Evolutionary conservation across 2,797 vertebrate genomes (phyloP).

Genomic region (Mormyrops boulengeri): DNA sequence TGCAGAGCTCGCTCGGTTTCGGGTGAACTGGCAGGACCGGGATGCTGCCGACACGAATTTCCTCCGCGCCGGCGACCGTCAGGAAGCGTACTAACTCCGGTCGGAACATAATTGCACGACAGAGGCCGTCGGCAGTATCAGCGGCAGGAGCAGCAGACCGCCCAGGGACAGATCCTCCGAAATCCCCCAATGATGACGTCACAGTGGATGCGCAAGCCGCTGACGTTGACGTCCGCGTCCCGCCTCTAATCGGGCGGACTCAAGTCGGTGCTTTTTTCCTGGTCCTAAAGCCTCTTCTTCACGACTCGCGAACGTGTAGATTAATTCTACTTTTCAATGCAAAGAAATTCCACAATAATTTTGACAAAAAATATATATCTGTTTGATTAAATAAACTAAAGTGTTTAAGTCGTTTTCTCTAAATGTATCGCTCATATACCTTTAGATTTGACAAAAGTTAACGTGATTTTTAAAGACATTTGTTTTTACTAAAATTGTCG

Average conservation of each 20-base stretch:
- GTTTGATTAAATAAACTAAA: neutral
- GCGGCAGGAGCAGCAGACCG: too few species aligned
- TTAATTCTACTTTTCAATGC: neutral
- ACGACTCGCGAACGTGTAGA: neutral
- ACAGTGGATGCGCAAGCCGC: neutral
- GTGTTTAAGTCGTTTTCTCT: neutral
- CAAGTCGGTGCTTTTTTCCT: neutral
- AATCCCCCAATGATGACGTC: neutral
- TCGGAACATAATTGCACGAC: constrained; percentile 41
- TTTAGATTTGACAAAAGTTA: neutral
- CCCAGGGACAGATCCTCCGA: neutral
- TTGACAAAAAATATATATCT: neutral
- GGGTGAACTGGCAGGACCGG: neutral
- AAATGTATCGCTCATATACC: neutral
- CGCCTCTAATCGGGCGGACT: neutral
- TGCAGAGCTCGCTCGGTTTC: neutral
- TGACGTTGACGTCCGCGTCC: neutral
- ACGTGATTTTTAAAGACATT: neutral
- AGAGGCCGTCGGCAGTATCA: neutral
- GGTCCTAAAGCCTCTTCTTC: neutral
- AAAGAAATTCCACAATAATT: neutral
- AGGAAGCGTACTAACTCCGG: constrained; percentile 24
- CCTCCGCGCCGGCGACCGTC: neutral
- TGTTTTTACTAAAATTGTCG: neutral
- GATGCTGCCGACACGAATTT: constrained; percentile 15